Percentiles rank a stretch among this genome's conserved stretches.
These are phyloP conservation scores for Ennomos fuscantarius DNA, from an alignment of 2,888 invertebrate genomes.

Conservation along the genomic window DNA sequence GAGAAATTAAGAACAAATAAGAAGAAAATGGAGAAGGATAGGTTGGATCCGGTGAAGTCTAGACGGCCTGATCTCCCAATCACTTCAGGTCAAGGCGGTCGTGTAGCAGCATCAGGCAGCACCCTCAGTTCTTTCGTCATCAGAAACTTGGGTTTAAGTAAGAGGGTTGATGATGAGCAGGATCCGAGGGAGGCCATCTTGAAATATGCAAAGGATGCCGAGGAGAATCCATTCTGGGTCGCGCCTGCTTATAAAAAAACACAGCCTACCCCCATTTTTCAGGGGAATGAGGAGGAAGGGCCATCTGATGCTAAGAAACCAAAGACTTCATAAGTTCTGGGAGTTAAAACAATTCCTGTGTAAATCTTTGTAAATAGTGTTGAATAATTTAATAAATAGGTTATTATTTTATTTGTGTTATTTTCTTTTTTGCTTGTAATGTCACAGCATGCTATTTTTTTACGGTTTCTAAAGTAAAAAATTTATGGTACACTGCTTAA, in stretches of 20 bases:
- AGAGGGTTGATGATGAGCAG: constrained; percentile 95
- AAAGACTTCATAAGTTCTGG: constrained; percentile 57
- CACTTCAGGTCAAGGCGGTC: constrained; percentile 95
- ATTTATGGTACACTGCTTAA: too few relatives aligned
- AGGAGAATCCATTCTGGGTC: constrained; percentile 98
- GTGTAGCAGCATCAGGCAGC: constrained; percentile 97
- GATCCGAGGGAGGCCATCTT: constrained; percentile 98
- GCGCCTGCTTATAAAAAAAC: constrained; percentile 96
- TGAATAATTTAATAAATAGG: too few relatives aligned
- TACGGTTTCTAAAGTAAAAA: too few relatives aligned
- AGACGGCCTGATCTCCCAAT: constrained; percentile 93
- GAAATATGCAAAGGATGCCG: constrained; percentile 97
- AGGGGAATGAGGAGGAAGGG: constrained; percentile 81
- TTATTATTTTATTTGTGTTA: too few relatives aligned
- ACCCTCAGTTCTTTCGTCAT: constrained; percentile 98
- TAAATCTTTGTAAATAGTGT: too few relatives aligned
- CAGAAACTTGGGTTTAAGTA: constrained; percentile 96
- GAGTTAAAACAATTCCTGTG: background rate
- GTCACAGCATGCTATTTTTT: too few relatives aligned
- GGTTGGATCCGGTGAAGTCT: constrained; percentile 94
- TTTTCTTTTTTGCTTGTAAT: too few relatives aligned
- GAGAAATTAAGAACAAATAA: constrained; percentile 95
- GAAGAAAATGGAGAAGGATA: constrained; percentile 96
- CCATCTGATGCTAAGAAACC: constrained; percentile 82
- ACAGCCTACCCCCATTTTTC: constrained; percentile 94